These are phyloP conservation scores for Chrysodeixis includens DNA, from an alignment of 2,888 invertebrate genomes.

Conservation along the genomic window DNA sequence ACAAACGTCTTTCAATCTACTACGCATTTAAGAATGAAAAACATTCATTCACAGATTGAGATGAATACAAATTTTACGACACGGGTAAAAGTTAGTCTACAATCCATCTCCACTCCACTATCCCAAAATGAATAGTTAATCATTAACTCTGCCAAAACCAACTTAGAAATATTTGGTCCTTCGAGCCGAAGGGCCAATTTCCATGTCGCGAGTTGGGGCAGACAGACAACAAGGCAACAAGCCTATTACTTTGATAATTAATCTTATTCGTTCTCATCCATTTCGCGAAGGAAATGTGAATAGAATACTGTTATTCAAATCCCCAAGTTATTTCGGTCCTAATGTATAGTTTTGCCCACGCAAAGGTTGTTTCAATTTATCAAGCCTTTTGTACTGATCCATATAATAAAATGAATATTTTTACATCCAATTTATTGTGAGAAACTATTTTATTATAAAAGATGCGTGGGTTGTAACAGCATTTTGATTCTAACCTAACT, in stretches of 20 bases:
- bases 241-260: slow-evolving; percentile 30
- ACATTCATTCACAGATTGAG: no score
- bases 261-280: slow-evolving; percentile 21
- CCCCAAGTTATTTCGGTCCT: background rate
- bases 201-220: slow-evolving; percentile 21
- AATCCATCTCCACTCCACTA: no score
- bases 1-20: no score
- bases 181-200: slow-evolving; percentile 14
- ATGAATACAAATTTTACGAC: no score
- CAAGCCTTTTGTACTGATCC: background rate
- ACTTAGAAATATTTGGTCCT: background rate
- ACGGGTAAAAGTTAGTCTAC: no score
- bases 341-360: background rate
- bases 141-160: background rate
- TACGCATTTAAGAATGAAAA: no score
- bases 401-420: background rate
- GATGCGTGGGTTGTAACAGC: no score
- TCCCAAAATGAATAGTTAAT: background rate
- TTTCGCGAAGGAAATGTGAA: background rate
- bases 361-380: background rate
- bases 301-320: slow-evolving; percentile 1
- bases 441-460: no score
- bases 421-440: background rate
- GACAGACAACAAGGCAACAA: slow-evolving; percentile 16
- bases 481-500: no score